These are phyloP conservation scores for Enteromius paludinosus DNA, from an alignment of 2,797 vertebrate species.

Conservation along the genomic window DNA sequence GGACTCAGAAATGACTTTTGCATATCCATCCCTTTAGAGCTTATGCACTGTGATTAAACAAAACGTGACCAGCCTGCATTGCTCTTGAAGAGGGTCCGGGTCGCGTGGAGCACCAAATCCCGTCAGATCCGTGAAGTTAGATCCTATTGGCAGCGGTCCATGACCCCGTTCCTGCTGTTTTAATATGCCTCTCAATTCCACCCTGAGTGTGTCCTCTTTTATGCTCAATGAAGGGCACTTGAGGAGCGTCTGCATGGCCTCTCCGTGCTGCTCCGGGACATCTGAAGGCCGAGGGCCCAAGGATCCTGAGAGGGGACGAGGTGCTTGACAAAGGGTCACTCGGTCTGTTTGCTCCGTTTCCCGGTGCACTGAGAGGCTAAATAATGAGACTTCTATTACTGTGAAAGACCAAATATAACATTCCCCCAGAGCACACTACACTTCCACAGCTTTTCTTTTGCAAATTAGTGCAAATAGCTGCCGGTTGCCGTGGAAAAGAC, in stretches of 20 bases:
- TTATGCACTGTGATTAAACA: neutral
- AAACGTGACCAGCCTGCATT: neutral
- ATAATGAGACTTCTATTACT: constrained; percentile 95
- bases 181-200: constrained; percentile 72
- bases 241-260: constrained; percentile 63
- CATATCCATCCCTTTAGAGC: constrained; percentile 69
- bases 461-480: constrained; percentile 86
- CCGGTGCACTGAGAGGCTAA: constrained; percentile 84
- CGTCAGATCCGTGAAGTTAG: constrained; percentile 75
- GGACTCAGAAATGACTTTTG: constrained; percentile 73
- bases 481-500: constrained; percentile 76
- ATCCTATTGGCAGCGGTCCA: constrained; percentile 86
- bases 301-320: constrained; percentile 87
- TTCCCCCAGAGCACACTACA: constrained; percentile 89
- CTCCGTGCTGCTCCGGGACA: constrained; percentile 65
- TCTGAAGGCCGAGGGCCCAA: constrained; percentile 82
- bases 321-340: constrained; percentile 83
- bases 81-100: constrained; percentile 71
- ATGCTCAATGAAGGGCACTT: constrained; percentile 56
- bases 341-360: constrained; percentile 91
- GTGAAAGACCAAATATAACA: constrained; percentile 88
- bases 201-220: constrained; percentile 67
- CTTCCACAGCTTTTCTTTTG: constrained; percentile 86
- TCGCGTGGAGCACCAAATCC: constrained; percentile 73
- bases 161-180: constrained; percentile 77